Base-by-base conservation (phyloP, 2,888 invertebrate genomes). In the Folsomia manolachei region DNA sequence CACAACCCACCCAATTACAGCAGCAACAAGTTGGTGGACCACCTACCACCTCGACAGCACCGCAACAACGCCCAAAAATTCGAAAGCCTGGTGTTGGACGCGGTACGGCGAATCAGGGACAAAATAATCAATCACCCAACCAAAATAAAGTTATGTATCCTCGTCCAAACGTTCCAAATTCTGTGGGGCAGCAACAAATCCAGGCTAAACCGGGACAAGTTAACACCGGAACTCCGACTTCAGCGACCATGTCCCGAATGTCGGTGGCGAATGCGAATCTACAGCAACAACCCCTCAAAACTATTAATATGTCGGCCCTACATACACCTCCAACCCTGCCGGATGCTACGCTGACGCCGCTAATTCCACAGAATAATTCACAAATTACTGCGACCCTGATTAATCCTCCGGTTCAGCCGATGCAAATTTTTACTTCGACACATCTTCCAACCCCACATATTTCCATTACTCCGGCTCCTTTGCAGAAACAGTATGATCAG, bases 361-460 rank as follows among this genome's bases (percentile, higher is more conserved):
- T 79, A n/a, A 81, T 72, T 63, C 79, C 79, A 18, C 77, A 80
- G 62, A 19, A 71, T 53, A 73, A 74, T 60, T 27, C 71, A n/a
- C 75, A 74, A 39, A 52, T 64, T 9, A 67, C 68, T 23, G 25
- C 69, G 19, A 61, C 65, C n/a, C 69, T 67, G 21, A 64, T 69
- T 27, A 72, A 73, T 66, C 52, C 27, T 1, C 70, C 71, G n/a
- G 68, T 71, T 11, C 79, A 78, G 52, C 74, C 74, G 18, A 23
- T 78, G 1, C 78, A 76, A 65, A 72, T 79, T 0, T 77, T 75
- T 53, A 61, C 77, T 11, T 69, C 74, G 2, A 78, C 80, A 7
- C 80, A 80, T 71, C 66, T 80, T 52, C 80, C 80, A 71, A 79
- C 78, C 75, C 80, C 80, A 27, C 76, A 78, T 70, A 74, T 79